These are phyloP conservation scores for Pagrus major DNA, from an alignment of 2,113 vertebrate species.

Conservation along the genomic window DNA sequence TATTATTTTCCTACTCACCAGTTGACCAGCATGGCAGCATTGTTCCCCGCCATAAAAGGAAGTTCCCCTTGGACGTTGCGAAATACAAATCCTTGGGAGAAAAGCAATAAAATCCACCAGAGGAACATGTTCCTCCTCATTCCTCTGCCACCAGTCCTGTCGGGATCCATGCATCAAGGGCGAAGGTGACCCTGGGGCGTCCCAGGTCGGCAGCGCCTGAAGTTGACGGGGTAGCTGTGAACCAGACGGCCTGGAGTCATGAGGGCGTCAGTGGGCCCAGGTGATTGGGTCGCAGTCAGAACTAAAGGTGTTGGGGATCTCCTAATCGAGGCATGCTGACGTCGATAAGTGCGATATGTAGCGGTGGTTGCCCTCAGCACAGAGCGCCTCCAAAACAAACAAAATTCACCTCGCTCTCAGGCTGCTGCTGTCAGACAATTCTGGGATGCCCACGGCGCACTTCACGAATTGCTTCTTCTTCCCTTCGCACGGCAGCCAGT, in stretches of 20 bases:
- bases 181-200: constrained; percentile 58
- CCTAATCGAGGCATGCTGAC: constrained; percentile 37
- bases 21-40: constrained; percentile 93
- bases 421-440: constrained; percentile 31
- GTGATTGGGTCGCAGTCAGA: constrained; percentile 7
- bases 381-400: background rate
- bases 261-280: constrained; percentile 61
- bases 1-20: constrained; percentile 86
- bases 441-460: background rate
- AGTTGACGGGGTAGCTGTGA: constrained; percentile 33
- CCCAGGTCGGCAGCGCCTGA: constrained; percentile 48
- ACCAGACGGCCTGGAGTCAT: constrained; percentile 68
- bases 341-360: background rate
- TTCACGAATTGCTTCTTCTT: constrained; percentile 7
- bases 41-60: constrained; percentile 92
- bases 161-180: constrained; percentile 79
- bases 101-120: constrained; percentile 87
- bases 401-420: constrained; percentile 18
- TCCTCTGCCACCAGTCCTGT: constrained; percentile 72
- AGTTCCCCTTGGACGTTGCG: constrained; percentile 87
- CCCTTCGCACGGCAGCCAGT: constrained; percentile 7
- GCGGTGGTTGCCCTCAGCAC: background rate
- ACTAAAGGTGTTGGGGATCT: constrained; percentile 34
- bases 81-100: constrained; percentile 75
- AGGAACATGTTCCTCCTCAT: constrained; percentile 81